phyloP scores from a whole-genome alignment of 2,888 invertebrate species.

The Linhomoeus sp. region DNA sequence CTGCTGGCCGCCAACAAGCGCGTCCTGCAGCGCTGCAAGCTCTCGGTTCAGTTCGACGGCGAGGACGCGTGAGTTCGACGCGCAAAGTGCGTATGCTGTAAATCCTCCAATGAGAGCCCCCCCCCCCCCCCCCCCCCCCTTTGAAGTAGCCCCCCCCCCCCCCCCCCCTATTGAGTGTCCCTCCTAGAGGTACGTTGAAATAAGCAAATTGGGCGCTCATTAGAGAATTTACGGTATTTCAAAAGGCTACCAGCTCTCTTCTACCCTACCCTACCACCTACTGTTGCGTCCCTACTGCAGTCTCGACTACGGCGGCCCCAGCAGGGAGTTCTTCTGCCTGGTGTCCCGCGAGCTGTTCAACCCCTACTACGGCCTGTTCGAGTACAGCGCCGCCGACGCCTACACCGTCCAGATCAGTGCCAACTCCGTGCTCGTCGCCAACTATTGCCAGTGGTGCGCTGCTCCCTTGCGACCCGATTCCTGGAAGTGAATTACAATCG shows the following conservation, averaged over 20 bases:
- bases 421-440: conserved; percentile 87
- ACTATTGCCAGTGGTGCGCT: conserved; percentile 75
- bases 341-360: conserved; percentile 90
- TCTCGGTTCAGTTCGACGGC: conserved; percentile 61
- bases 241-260: neutral
- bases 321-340: conserved; percentile 89
- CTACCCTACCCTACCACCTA: neutral
- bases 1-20: conserved; percentile 90
- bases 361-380: conserved; percentile 92
- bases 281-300: conserved; percentile 15
- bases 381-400: conserved; percentile 91
- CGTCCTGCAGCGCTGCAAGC: conserved; percentile 76
- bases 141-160: too few relatives aligned
- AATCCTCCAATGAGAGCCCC: too few relatives aligned
- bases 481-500: too few relatives aligned
- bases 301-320: conserved; percentile 90
- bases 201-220: too few relatives aligned
- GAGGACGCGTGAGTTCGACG: conserved; percentile 54
- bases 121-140: too few relatives aligned
- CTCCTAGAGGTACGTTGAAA: neutral
- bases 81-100: too few relatives aligned
- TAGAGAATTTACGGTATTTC: too few relatives aligned
- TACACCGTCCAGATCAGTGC: conserved; percentile 65
- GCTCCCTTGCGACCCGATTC: neutral
- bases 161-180: too few relatives aligned